Evolutionary conservation across 2,113 vertebrate genomes (phyloP), one percentile per base, ranked within the genome.

Genomic region (Istiophorus platypterus): DNA sequence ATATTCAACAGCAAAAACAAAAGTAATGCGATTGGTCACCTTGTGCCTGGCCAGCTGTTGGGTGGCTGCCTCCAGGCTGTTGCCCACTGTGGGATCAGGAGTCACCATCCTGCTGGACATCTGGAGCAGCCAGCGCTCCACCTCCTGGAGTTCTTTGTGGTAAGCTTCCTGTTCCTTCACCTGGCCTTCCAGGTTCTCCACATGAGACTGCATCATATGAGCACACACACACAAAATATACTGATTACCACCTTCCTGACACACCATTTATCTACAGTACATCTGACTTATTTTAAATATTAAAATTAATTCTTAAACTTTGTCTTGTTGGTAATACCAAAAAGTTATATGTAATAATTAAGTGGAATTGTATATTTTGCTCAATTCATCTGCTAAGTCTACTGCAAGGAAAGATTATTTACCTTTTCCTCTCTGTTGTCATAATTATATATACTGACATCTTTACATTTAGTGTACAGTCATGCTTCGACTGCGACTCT

Each of bases 11-110:
- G 9, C 56, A 71, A 52, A 52, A 56, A 51, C 18, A 20, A 24
- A 76, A 57, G 63, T 13, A 6, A 34, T 77, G 39, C 47, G n/a
- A 83, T 42, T 68, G 51, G 47, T 86, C 62, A 99, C 98, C 97
- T 99, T 99, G 92, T 99, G 98, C 31, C 95, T 96, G 47, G 98
- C 96, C 87, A 99, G 93, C 22, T 99, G 97, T 80, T 99, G 97
- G 69, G 97, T 97, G n/a, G 97, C 95, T 71, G 94, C 92, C 91
- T 99, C 98, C 47, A 99, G 94, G 86, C 72, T 96, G 56, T 93
- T 93, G 2, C 91, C 94, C 82, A 97, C 96, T 80, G 96, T 89
- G 17, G 97, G 95, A 71, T 98, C 97, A 12, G 97, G 96, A 1
- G 96, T 96, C 88, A 98, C 96, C 93, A 99, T 94, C 73, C 97